Percentiles rank a stretch among this genome's conserved stretches.
Conservation (phyloP, 2,888 invertebrate genomes). For the Tromatobia lineatoria region DNA sequence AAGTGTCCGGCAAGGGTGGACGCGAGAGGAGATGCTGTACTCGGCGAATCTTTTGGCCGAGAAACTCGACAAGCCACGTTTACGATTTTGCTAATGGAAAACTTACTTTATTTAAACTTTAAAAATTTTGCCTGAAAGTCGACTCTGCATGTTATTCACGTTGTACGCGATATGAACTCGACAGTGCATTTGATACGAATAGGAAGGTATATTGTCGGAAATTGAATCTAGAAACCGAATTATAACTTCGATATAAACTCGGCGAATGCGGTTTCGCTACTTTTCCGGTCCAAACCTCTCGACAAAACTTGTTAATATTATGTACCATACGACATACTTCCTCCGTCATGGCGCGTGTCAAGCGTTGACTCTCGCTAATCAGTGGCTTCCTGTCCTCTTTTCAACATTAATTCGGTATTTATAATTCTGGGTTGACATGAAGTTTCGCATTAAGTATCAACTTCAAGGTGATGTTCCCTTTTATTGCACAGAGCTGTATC, state of each 20-base stretch:
- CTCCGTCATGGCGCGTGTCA: slow-evolving; percentile 15
- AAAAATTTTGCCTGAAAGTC: slow-evolving; percentile 73
- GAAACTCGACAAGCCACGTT: slow-evolving; percentile 24
- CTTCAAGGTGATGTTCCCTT: not conserved
- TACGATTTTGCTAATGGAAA: slow-evolving; percentile 64
- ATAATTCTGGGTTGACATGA: slow-evolving; percentile 25
- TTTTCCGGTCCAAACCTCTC: slow-evolving; percentile 20
- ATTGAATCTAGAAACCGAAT: slow-evolving; percentile 17
- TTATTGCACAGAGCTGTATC: not conserved
- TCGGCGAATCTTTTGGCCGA: slow-evolving; percentile 20
- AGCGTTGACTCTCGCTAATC: slow-evolving; percentile 54
- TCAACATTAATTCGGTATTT: slow-evolving; percentile 60
- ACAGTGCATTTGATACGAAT: slow-evolving; percentile 40
- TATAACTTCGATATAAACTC: slow-evolving; percentile 34
- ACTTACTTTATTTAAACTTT: slow-evolving; percentile 84
- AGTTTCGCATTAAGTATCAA: slow-evolving; percentile 52
- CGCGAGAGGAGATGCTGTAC: slow-evolving; percentile 28
- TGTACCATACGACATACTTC: not conserved
- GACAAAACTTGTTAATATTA: slow-evolving; percentile 14
- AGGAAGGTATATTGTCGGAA: slow-evolving; percentile 37
- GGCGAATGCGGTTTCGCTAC: slow-evolving; percentile 2
- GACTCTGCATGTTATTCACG: slow-evolving; percentile 67
- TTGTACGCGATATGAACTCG: slow-evolving; percentile 17
- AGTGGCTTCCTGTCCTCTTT: slow-evolving; percentile 17
- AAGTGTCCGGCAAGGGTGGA: slow-evolving; percentile 30